These are phyloP conservation scores for Mionectes macconnelli DNA, from an alignment of 2,113 vertebrate species.

Conservation along the genomic window DNA sequence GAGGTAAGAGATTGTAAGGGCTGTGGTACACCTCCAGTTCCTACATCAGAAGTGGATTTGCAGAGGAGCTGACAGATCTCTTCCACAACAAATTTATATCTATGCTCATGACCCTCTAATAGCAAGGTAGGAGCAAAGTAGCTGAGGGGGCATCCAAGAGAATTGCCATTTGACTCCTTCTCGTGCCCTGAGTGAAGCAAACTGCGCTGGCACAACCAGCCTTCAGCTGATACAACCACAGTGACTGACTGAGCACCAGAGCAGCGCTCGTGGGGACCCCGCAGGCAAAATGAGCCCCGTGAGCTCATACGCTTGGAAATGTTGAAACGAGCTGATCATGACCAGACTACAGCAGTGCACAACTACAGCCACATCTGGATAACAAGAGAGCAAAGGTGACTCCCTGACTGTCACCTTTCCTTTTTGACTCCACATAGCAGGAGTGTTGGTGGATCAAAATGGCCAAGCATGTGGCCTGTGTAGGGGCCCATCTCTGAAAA, in stretches of 20 bases:
- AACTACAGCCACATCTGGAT: background rate
- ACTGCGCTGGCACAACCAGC: background rate
- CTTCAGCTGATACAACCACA: background rate
- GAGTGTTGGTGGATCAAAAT: background rate
- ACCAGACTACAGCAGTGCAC: background rate
- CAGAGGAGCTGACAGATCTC: background rate
- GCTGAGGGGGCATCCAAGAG: background rate
- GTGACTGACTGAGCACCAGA: background rate
- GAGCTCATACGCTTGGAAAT: background rate
- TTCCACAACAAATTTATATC: background rate
- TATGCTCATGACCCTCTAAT: background rate
- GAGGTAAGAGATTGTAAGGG: background rate
- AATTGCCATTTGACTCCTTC: background rate
- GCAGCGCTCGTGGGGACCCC: rapidly evolving
- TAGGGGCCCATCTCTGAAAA: background rate
- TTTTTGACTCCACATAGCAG: background rate
- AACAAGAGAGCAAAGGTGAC: background rate
- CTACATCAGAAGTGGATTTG: background rate
- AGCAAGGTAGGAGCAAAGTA: background rate
- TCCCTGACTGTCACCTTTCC: background rate
- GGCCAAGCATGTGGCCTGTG: background rate
- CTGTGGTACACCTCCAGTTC: background rate
- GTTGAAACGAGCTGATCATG: background rate
- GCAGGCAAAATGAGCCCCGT: background rate
- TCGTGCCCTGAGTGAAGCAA: background rate